Percentiles rank a stretch among this genome's conserved stretches.
These are phyloP conservation scores for Nothobranchius kuhntae DNA, from an alignment of 2,113 vertebrate species.

Conservation along the genomic window DNA sequence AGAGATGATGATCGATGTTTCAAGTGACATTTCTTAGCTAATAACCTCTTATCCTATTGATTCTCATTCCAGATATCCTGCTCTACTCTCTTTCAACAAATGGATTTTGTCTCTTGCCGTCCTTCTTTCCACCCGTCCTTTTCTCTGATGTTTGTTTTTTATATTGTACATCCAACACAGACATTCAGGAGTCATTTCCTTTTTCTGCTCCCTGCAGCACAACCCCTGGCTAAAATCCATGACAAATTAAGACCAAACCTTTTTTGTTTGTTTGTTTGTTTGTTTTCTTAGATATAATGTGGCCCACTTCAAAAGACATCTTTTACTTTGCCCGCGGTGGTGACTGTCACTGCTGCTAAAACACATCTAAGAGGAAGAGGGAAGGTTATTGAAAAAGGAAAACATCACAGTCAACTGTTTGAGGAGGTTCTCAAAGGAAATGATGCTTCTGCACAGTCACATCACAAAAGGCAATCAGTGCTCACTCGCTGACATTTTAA, in stretches of 20 bases:
- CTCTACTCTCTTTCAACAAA: slow-evolving; percentile 65
- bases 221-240: slow-evolving; percentile 28
- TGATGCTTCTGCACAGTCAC: slow-evolving; percentile 35
- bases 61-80: slow-evolving; percentile 61
- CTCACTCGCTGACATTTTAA: slow-evolving; percentile 57
- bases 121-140: slow-evolving; percentile 40
- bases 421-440: slow-evolving; percentile 57
- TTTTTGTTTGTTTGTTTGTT: not conserved
- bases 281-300: not conserved
- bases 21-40: slow-evolving; percentile 76
- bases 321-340: slow-evolving; percentile 46
- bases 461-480: slow-evolving; percentile 59
- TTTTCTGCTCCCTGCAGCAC: slow-evolving; percentile 21
- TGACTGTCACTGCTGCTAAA: slow-evolving; percentile 28
- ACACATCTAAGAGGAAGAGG: slow-evolving; percentile 26
- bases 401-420: slow-evolving; percentile 35
- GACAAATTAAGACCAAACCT: slow-evolving; percentile 42
- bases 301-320: slow-evolving; percentile 53
- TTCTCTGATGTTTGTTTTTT: slow-evolving; percentile 34
- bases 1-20: slow-evolving; percentile 74
- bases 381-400: slow-evolving; percentile 34
- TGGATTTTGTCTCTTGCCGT: slow-evolving; percentile 58
- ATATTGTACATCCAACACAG: slow-evolving; percentile 31
- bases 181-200: slow-evolving; percentile 7
- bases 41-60: slow-evolving; percentile 78